Evolutionary conservation across 2,888 invertebrate species (phyloP).

Genomic region (Campoplex nolae): DNA sequence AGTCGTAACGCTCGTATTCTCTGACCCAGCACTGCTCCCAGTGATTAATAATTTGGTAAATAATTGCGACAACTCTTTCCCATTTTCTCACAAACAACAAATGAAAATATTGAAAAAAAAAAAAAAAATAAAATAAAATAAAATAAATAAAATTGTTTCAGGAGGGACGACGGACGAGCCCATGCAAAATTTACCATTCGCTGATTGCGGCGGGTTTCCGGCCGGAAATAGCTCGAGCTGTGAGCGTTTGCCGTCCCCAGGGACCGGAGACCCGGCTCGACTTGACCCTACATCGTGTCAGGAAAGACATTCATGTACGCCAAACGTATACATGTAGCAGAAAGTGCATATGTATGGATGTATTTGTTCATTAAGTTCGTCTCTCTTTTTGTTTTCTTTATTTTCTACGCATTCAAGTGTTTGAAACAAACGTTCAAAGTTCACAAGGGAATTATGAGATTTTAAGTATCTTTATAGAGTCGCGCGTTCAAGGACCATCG

Average conservation of each 20-base stretch:
- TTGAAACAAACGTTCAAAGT: background rate
- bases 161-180: slow-evolving; percentile 63
- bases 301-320: slow-evolving; percentile 83
- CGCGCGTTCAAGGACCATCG: background rate
- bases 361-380: slow-evolving; percentile 25
- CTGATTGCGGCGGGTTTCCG: slow-evolving; percentile 88
- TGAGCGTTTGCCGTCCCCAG: slow-evolving; percentile 89
- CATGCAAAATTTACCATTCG: slow-evolving; percentile 90
- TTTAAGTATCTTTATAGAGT: background rate
- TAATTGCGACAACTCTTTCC: background rate
- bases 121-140: background rate
- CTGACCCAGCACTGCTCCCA: background rate
- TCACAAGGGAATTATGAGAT: background rate
- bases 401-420: background rate
- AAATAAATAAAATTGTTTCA: slow-evolving; percentile 3
- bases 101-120: slow-evolving; percentile 7
- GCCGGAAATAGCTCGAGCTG: slow-evolving; percentile 90
- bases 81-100: background rate
- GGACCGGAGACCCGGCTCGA: slow-evolving; percentile 88
- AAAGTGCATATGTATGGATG: slow-evolving; percentile 56
- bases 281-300: slow-evolving; percentile 84
- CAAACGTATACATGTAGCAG: slow-evolving; percentile 75
- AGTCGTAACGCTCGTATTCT: background rate
- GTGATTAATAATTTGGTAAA: background rate
- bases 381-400: background rate